Evolutionary conservation across 2,888 invertebrate genomes (phyloP).

Genomic region (Sinelater perroti): DNA sequence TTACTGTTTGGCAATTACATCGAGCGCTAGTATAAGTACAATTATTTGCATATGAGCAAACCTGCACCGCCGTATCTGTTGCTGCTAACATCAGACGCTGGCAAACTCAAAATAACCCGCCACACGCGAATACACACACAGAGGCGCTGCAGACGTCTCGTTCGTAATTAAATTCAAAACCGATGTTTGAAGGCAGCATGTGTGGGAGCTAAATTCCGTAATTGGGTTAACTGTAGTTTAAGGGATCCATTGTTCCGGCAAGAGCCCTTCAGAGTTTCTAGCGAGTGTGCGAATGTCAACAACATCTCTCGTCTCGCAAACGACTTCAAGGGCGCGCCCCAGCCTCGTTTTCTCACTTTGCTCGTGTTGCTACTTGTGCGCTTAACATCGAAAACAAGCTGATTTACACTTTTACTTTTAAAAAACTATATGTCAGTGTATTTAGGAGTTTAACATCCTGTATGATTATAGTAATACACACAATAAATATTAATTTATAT

Average conservation of each 20-base stretch:
- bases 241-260: conserved; percentile 27
- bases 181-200: conserved; percentile 32
- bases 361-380: conserved; percentile 12
- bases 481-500: no score
- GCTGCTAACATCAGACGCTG: no score
- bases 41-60: no score
- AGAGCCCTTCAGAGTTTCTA: conserved; percentile 29
- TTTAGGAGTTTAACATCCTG: no score
- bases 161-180: conserved; percentile 28
- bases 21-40: no score
- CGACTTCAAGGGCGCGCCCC: conserved; percentile 14
- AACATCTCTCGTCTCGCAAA: conserved; percentile 13
- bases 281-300: conserved; percentile 27
- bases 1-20: no score
- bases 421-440: no score
- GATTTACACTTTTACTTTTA: conserved; percentile 7
- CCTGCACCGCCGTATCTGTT: no score
- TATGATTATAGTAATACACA: no score
- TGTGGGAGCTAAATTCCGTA: conserved; percentile 30
- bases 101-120: no score
- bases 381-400: conserved; percentile 7
- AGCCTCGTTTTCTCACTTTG: conserved; percentile 11
- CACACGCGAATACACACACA: no score
- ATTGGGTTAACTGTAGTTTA: conserved; percentile 35
- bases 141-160: background rate